Conservation (phyloP, 2,113 vertebrate species). For the Entelurus aequoreus region DNA sequence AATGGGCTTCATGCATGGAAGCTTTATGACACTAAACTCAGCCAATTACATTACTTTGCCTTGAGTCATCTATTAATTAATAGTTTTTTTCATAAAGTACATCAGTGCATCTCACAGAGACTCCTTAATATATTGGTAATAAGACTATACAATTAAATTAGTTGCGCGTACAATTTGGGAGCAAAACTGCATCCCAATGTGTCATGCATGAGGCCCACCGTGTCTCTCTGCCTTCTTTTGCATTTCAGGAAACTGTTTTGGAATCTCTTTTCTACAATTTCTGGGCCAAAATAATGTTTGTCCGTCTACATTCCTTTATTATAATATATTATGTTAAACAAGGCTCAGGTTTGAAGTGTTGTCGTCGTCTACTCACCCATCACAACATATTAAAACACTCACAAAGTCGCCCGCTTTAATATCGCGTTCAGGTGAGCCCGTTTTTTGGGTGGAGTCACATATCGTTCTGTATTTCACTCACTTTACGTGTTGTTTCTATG, state of each 20-base stretch:
- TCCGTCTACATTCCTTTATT: conserved; percentile 38
- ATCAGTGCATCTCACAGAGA: neutral
- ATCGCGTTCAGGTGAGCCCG: conserved; percentile 14
- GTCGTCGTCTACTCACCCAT: conserved; percentile 43
- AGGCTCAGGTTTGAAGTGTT: conserved; percentile 72
- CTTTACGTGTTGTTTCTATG: conserved; percentile 39
- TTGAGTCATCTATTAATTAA: conserved; percentile 1
- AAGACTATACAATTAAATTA: neutral
- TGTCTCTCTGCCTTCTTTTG: conserved; percentile 36
- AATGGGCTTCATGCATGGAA: neutral
- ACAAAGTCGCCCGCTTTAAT: conserved; percentile 16
- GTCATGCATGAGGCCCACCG: conserved; percentile 3
- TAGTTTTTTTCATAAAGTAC: neutral
- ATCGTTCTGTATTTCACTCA: conserved; percentile 27
- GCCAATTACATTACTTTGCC: neutral
- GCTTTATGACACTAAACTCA: neutral
- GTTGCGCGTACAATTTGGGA: neutral
- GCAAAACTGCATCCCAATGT: neutral
- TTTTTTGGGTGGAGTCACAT: conserved; percentile 17
- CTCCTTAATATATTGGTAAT: neutral
- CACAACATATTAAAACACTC: conserved; percentile 36
- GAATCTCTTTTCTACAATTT: conserved; percentile 50
- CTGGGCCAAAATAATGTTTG: conserved; percentile 37
- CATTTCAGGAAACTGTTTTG: conserved; percentile 56
- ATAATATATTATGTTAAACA: conserved; percentile 56